Evolutionary conservation across 2,888 invertebrate species (phyloP).

Genomic region (Troglohyphantes excavatus): DNA sequence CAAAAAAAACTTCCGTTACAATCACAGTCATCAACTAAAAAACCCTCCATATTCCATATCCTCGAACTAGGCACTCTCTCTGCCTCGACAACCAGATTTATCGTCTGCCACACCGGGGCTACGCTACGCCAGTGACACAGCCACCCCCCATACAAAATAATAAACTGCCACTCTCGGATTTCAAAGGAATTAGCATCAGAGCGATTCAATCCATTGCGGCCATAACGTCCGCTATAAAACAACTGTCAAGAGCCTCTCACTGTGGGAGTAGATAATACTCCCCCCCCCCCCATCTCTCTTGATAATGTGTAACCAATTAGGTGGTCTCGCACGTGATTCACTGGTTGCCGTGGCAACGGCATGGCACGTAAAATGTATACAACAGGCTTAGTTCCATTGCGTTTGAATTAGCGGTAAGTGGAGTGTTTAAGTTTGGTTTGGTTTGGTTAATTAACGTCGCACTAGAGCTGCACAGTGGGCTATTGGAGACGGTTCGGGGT

Average conservation of each 20-base stretch:
- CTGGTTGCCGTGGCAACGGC: constrained; percentile 11
- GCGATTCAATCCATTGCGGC: constrained; percentile 60
- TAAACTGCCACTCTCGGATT: constrained; percentile 16
- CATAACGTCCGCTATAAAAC: constrained; percentile 70
- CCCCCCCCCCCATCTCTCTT: neutral
- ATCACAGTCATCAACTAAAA: too few species aligned
- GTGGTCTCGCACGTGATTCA: constrained; percentile 47
- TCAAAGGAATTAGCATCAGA: constrained; percentile 42
- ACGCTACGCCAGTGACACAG: constrained; percentile 1
- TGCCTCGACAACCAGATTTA: constrained; percentile 18
- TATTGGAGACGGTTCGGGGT: too few species aligned
- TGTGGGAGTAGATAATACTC: constrained; percentile 60
- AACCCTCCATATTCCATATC: too few species aligned
- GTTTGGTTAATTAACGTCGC: too few species aligned
- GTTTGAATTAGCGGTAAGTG: too few species aligned
- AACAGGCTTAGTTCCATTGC: neutral
- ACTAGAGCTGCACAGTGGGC: too few species aligned
- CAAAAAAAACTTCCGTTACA: too few species aligned
- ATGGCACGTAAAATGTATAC: neutral
- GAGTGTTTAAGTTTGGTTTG: too few species aligned
- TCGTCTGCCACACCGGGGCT: constrained; percentile 27
- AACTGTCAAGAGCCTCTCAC: constrained; percentile 73
- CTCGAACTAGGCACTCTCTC: too few species aligned
- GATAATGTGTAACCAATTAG: constrained; percentile 76
- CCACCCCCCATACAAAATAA: neutral